Base-by-base conservation (phyloP, 2,797 vertebrate species). In the Xenops minutus region DNA sequence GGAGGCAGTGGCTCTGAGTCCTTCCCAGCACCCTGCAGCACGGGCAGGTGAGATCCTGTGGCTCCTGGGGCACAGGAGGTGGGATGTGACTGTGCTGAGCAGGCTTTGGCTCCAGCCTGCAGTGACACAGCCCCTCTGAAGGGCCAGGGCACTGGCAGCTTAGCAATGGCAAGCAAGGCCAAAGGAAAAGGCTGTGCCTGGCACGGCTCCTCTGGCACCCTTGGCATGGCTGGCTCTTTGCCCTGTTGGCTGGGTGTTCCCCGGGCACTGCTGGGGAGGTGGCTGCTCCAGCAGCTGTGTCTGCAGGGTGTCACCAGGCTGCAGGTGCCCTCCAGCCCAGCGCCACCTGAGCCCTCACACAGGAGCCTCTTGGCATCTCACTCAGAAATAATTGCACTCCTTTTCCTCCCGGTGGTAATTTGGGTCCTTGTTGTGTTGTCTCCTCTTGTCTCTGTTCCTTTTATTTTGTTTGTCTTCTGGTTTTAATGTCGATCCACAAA, bases 141-240 rank as follows among this genome's bases (percentile, higher is more conserved):
- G 43, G 43, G 43, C 43, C 43, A 21, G 43, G 43, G 51, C 51
- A 64, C 21, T 26, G 69, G 12, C 19, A 27, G 37, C 43, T 30
- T 43, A 17, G n/a, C 32, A 56, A 21, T 8, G 27, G 2, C 23
- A 43, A 74, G 2, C 7, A 29, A 59, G 43, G 71, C n/a, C 79
- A n/a, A 13, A 77, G 22, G 46, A 17, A 8, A 76, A 52, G 89
- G 15, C 73, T 61, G 5, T 48, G 56, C 56, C 58, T 71, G 91
- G 26, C 54, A 8, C 0, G 36, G 20, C 64, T 49, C 41, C 43
- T 34, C 0, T 14, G 27, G 14, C 36, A 7, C 10, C 2, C 30
- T 30, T 51, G 41, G 51, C 55, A 18, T 26, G 71, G 14, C 14
- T 46, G 41, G 36, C 67, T 58, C 6, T 59, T 54, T 49, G 67